Percentiles rank a stretch among this genome's conserved stretches.
Evolutionary conservation across 1,140 invertebrate species (phyloP).

Genomic region (Tetramorium simillimum): DNA sequence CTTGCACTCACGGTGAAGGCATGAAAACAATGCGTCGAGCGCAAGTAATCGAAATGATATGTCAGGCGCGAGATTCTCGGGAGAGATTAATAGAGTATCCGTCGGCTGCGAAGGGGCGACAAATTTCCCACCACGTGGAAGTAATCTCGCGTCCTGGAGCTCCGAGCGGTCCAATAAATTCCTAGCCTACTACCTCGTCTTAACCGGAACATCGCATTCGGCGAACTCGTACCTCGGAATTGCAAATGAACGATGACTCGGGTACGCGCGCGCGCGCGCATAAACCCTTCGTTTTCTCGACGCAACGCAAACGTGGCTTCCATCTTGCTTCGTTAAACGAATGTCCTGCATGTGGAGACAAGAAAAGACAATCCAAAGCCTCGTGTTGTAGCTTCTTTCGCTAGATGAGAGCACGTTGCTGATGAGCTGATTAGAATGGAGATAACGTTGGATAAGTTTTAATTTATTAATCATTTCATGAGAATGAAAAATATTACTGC

Average conservation of each 20-base stretch:
- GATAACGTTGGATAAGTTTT: too few species aligned
- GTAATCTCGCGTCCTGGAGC: constrained; percentile 26
- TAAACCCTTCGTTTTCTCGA: constrained; percentile 19
- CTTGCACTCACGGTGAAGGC: not conserved
- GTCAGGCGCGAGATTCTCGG: not conserved
- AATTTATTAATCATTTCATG: not conserved
- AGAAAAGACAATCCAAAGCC: not conserved
- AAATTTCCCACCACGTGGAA: constrained; percentile 46
- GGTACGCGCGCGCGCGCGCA: not conserved
- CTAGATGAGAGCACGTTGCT: not conserved
- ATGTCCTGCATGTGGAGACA: not conserved
- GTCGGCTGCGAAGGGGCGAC: constrained; percentile 25
- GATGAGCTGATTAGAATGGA: too few species aligned
- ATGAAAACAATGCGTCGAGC: constrained; percentile 23
- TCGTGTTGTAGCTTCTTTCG: not conserved
- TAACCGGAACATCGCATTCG: constrained; percentile 37
- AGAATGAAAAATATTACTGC: too few species aligned
- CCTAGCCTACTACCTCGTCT: constrained; percentile 42
- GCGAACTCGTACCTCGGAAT: constrained; percentile 28
- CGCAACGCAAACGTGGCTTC: not conserved
- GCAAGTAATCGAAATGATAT: constrained; percentile 14
- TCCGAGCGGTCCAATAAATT: constrained; percentile 43
- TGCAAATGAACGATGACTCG: constrained; percentile 52
- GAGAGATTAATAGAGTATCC: constrained; percentile 43
- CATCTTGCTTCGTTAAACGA: constrained; percentile 11